These are phyloP conservation scores for Mirza zaza DNA, from an alignment of 2,113 vertebrate species.

Conservation along the genomic window DNA sequence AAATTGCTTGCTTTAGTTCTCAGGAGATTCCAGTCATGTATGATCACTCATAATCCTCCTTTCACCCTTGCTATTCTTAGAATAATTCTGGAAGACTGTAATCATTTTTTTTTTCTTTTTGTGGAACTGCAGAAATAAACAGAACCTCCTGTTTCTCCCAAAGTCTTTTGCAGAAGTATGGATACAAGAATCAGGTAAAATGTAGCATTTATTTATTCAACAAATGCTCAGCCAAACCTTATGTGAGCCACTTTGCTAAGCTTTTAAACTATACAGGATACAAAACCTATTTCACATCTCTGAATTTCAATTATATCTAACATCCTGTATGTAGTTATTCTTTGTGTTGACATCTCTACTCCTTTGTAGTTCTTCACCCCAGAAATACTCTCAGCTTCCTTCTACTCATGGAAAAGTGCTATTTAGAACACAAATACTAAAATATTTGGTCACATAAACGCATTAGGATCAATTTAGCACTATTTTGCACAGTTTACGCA, in stretches of 20 bases:
- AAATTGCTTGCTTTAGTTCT: conserved; percentile 26
- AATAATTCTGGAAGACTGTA: conserved; percentile 47
- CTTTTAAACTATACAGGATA: neutral
- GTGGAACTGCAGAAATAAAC: conserved; percentile 32
- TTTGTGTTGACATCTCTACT: neutral
- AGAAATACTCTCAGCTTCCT: neutral
- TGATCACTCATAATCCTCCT: conserved; percentile 27
- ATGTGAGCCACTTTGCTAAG: neutral
- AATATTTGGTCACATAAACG: neutral
- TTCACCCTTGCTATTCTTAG: conserved; percentile 28
- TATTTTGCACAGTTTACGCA: neutral
- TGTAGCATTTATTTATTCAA: neutral
- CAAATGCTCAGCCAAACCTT: neutral
- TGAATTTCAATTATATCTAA: conserved; percentile 27
- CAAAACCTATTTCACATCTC: neutral
- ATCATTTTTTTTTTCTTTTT: conserved; percentile 11
- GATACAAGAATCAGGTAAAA: conserved; percentile 30
- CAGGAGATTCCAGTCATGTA: conserved; percentile 65
- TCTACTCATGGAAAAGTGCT: neutral
- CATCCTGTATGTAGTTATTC: neutral
- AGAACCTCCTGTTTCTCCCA: conserved; percentile 2
- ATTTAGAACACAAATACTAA: neutral
- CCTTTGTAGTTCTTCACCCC: neutral
- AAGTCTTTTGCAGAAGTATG: neutral
- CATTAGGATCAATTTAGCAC: neutral